phyloP scores from a whole-genome alignment of 2,113 vertebrate species.

The Ailuropoda melanoleuca region DNA sequence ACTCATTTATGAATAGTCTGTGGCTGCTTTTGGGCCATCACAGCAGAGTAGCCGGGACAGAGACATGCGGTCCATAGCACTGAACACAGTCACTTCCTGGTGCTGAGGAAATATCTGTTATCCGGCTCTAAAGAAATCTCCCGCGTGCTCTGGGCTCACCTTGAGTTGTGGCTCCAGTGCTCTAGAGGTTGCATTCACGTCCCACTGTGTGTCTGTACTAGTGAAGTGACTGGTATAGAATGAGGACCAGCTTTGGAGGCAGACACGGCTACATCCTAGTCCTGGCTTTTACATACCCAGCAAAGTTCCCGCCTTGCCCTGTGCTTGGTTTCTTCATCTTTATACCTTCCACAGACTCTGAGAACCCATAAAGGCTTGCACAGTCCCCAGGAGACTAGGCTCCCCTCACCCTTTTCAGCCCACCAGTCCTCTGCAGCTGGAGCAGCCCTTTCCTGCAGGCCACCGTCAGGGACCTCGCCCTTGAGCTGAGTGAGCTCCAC shows the following conservation, averaged over 20 bases:
- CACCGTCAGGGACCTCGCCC: accelerated
- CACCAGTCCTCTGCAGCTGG: neutral
- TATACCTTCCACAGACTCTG: neutral
- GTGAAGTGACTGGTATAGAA: neutral
- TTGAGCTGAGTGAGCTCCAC: neutral
- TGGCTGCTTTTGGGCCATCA: neutral
- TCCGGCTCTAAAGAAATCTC: neutral
- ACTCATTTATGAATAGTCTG: neutral
- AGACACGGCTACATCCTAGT: neutral
- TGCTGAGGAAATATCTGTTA: neutral
- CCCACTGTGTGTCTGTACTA: accelerated
- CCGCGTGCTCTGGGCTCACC: neutral
- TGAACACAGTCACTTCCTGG: neutral
- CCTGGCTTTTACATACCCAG: neutral
- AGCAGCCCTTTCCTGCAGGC: neutral
- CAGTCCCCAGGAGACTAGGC: neutral
- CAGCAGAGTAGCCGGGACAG: neutral
- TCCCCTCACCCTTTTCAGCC: neutral
- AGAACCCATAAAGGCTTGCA: neutral
- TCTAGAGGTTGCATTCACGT: accelerated
- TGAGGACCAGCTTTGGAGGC: neutral
- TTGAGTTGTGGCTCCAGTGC: neutral
- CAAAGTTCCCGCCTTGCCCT: neutral
- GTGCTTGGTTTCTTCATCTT: neutral
- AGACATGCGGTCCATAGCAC: neutral